Percentiles rank a stretch among this genome's conserved stretches.
Conservation (phyloP, 2,888 invertebrate genomes). For the Callyntrura sp. region DNA sequence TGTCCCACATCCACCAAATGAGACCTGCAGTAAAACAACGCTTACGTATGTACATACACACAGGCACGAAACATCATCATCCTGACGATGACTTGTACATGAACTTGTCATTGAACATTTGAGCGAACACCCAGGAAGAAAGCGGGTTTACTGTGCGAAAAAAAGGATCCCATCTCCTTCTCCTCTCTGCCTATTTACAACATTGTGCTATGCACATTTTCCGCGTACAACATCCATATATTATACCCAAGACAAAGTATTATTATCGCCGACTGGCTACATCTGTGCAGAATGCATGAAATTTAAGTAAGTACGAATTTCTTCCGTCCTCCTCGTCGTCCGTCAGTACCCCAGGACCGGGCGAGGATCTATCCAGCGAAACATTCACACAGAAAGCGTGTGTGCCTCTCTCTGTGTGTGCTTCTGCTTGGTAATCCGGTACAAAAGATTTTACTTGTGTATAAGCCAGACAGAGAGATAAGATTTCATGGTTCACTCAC, state of each 20-base stretch:
- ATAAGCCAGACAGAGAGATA: slow-evolving; percentile 5
- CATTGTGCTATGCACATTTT: background rate
- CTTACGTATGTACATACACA: background rate
- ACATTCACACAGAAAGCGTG: background rate
- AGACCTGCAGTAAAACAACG: background rate
- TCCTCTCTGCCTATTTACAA: background rate
- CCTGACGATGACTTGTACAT: slow-evolving; percentile 16
- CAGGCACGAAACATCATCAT: background rate
- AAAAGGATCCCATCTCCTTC: background rate
- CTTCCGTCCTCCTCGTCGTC: background rate
- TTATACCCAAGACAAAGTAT: background rate
- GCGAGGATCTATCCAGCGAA: background rate
- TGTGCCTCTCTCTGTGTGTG: background rate
- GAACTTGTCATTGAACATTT: slow-evolving; percentile 65
- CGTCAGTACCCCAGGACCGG: background rate
- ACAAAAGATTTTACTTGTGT: slow-evolving; percentile 10
- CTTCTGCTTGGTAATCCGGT: background rate
- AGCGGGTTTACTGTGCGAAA: background rate
- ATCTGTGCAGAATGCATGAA: slow-evolving; percentile 34
- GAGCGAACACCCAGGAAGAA: background rate
- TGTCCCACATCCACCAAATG: slow-evolving; percentile 25
- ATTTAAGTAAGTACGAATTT: slow-evolving; percentile 37
- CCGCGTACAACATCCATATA: background rate
- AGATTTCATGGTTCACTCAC: slow-evolving; percentile 8
- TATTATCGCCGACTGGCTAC: background rate